Conservation (phyloP, 2,113 vertebrate species). For the Boleophthalmus pectinirostris region DNA sequence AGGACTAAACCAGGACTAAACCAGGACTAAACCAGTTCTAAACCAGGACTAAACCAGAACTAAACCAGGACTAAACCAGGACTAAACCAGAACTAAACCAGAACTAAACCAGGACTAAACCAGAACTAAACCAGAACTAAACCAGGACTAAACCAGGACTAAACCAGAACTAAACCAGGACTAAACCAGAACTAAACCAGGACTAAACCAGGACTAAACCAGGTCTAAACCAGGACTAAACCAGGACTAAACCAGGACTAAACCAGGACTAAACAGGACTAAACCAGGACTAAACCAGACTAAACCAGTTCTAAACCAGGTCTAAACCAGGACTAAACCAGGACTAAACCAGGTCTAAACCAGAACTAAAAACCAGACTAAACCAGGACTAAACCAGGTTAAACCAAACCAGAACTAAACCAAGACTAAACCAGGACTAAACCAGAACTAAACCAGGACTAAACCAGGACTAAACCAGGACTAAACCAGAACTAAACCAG, state of each 20-base stretch:
- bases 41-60: background rate
- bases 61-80: background rate
- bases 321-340: background rate
- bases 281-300: background rate
- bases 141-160: background rate
- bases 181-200: background rate
- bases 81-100: too few species aligned
- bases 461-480: background rate
- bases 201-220: slow-evolving; percentile 1
- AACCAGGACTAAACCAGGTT: too few species aligned
- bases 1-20: too few species aligned
- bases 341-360: background rate
- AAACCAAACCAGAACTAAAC: background rate
- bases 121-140: too few species aligned
- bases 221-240: background rate
- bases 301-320: background rate
- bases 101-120: too few species aligned
- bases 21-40: background rate
- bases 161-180: background rate
- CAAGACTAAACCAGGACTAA: background rate
- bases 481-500: background rate
- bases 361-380: too few species aligned
- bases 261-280: background rate
- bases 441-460: background rate
- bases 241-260: background rate